Base-by-base conservation (phyloP, 2,113 vertebrate species). In the Hemibagrus wyckioides region DNA sequence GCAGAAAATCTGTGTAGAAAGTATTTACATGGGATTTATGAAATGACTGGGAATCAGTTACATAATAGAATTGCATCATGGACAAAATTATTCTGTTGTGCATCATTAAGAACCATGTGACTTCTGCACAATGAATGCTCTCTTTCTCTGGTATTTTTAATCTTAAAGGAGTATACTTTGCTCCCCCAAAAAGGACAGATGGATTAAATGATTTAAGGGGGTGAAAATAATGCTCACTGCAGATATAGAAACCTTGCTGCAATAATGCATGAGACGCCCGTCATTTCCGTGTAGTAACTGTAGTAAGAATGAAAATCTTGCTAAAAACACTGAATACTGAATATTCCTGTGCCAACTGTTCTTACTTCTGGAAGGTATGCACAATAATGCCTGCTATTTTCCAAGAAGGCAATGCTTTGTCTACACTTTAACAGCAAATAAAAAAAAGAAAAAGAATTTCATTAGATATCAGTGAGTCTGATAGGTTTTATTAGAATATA, bases 371-470 rank as follows among this genome's bases (percentile, higher is more conserved):
- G 10, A 41, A 73, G 69, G n/a, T 17, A 59, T 59, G 57, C 23
- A 25, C 57, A 25, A 25, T 65, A 15, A 30, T 13, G 4, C 41
- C 0, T 56, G 59, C 33, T 19, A 33, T 23, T 19, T 81, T 63
- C 23, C 57, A 61, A 48, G 80, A 48, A 44, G 57, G 41, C 39
- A 48, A 28, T n/a, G 39, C 57, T 30, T n/a, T n/a, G 36, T 14
- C 30, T 39, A 81, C 28, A 86, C 30, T 6, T 65, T 41, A 67
- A 39, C 28, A 48, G n/a, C 23, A 67, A 59, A 36, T 48, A 71
- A 80, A 83, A 83, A 88, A 59, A 65, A 39, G 52, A 83, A 88
- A 59, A 65, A 39, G 52, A 15, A 57, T 57, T 80, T 80, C 9
- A 69, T 71, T 56, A 56, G 28, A 30, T 41, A 63, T 61, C 52